These are phyloP conservation scores for Dendrocincla tyrannina DNA, from an alignment of 2,797 vertebrate genomes.

Conservation along the genomic window DNA sequence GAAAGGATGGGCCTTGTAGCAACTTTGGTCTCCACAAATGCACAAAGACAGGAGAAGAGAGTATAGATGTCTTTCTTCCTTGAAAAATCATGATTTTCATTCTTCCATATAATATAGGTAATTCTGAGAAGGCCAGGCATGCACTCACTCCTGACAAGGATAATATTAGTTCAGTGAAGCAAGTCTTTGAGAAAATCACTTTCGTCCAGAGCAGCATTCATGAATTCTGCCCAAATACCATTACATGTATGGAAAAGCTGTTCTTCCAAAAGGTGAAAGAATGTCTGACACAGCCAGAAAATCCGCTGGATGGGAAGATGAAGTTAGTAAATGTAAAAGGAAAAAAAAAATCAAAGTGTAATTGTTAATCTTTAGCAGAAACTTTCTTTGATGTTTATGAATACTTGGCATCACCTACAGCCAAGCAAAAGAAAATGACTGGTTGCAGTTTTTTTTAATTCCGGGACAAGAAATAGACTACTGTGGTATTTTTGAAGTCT, in stretches of 20 bases:
- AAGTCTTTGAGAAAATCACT: slow-evolving; percentile 36
- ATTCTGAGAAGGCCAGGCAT: slow-evolving; percentile 17
- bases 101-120: neutral
- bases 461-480: neutral
- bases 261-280: slow-evolving; percentile 58
- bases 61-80: neutral
- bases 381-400: slow-evolving; percentile 26
- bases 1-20: neutral
- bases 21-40: neutral
- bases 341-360: neutral
- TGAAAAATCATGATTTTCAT: neutral
- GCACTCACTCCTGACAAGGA: neutral
- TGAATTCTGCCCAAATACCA: slow-evolving; percentile 23
- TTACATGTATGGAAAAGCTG: slow-evolving; percentile 56
- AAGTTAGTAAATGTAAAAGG: slow-evolving; percentile 20
- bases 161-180: neutral
- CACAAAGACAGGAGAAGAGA: neutral
- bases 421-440: neutral
- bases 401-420: neutral
- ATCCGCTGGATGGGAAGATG: slow-evolving; percentile 17
- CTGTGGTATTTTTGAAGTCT: neutral
- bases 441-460: neutral
- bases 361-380: slow-evolving; percentile 4
- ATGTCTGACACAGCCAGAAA: slow-evolving; percentile 60
- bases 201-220: slow-evolving; percentile 19